Percentiles rank a stretch among this genome's conserved stretches.
These are phyloP conservation scores for Pantelozetes paolii DNA, from an alignment of 2,888 invertebrate genomes.

Conservation along the genomic window DNA sequence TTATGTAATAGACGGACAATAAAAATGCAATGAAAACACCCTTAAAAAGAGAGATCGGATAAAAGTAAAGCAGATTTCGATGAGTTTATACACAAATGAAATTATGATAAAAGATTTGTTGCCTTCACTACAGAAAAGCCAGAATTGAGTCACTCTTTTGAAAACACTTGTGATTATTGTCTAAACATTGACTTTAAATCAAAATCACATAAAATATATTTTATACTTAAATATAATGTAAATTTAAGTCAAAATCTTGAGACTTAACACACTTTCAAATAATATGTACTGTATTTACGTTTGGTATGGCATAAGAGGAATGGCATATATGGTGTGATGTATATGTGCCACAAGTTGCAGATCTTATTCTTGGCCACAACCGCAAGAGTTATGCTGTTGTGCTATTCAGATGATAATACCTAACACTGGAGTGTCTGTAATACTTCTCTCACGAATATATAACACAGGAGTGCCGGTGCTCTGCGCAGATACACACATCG, in stretches of 20 bases:
- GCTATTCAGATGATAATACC: constrained; percentile 1
- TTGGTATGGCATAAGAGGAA: not conserved
- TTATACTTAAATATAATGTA: not conserved
- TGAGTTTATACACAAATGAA: too few relatives aligned
- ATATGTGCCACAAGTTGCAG: constrained; percentile 14
- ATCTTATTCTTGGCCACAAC: constrained; percentile 2
- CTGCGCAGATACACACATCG: not conserved
- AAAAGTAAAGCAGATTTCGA: too few relatives aligned
- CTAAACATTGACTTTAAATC: not conserved
- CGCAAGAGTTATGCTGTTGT: not conserved
- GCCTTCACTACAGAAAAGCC: not conserved
- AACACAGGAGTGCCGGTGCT: not conserved
- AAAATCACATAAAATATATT: not conserved
- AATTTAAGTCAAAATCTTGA: too few relatives aligned
- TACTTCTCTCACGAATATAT: too few relatives aligned
- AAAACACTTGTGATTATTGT: too few relatives aligned
- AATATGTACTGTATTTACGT: too few relatives aligned
- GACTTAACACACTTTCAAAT: too few relatives aligned
- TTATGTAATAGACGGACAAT: too few relatives aligned
- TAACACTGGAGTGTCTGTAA: not conserved
- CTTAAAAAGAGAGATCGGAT: too few relatives aligned
- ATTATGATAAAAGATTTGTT: too few relatives aligned
- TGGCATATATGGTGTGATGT: not conserved
- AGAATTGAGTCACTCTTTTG: too few relatives aligned
- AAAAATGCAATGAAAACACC: too few relatives aligned